phyloP scores from a whole-genome alignment of 2,797 vertebrate species.

The Propithecus perrieri region DNA sequence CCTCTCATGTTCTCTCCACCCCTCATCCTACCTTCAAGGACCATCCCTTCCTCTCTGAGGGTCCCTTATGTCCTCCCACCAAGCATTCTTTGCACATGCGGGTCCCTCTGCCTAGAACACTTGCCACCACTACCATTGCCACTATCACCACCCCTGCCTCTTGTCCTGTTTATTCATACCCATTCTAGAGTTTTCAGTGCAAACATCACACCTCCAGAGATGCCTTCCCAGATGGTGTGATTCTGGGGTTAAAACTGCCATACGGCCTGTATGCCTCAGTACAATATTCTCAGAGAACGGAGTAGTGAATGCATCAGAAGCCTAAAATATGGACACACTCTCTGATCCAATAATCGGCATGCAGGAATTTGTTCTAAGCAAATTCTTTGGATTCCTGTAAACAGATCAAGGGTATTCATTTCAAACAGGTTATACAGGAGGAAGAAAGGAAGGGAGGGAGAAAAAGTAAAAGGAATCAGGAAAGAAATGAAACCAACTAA shows the following conservation, averaged over 20 bases:
- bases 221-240: neutral
- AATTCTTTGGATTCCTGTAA: neutral
- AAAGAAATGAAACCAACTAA: slow-evolving; percentile 7
- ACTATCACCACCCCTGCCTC: too few species aligned
- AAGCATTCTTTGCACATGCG: neutral
- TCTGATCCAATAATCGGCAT: neutral
- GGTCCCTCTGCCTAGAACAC: neutral
- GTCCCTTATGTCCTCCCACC: neutral
- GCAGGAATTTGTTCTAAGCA: neutral
- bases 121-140: neutral
- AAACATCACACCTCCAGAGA: neutral
- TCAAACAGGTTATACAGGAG: neutral
- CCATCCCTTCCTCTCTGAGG: neutral
- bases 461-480: neutral
- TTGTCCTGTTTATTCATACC: neutral
- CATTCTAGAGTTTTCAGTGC: neutral
- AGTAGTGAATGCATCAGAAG: neutral
- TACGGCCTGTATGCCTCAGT: neutral
- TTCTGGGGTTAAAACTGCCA: neutral
- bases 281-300: neutral
- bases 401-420: neutral
- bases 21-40: neutral
- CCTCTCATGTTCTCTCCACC: neutral
- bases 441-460: neutral
- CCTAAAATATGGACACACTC: neutral